Percentiles rank a stretch among this genome's conserved stretches.
Conservation (phyloP, 2,888 invertebrate genomes). For the Frankliniella intonsa region DNA sequence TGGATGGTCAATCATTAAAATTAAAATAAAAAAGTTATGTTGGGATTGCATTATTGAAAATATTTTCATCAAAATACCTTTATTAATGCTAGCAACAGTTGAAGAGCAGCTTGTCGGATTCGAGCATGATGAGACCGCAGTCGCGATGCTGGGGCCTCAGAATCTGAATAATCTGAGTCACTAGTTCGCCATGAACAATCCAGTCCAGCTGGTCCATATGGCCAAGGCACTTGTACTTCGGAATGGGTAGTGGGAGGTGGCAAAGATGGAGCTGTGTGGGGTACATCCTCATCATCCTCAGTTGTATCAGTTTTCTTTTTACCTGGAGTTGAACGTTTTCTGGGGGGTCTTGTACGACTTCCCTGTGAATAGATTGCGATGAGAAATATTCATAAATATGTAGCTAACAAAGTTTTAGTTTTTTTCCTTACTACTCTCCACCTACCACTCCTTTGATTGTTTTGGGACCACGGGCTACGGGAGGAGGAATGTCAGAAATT, state of each 20-base stretch:
- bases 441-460: slow-evolving; percentile 5
- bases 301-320: not conserved
- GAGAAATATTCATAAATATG: not conserved
- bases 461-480: not conserved
- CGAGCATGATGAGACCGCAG: slow-evolving; percentile 43
- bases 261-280: not conserved
- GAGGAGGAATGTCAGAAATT: not conserved
- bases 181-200: slow-evolving; percentile 32
- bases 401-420: no score
- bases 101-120: slow-evolving; percentile 46
- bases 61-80: slow-evolving; percentile 37
- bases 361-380: not conserved
- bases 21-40: not conserved
- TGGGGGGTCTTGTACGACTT: not conserved
- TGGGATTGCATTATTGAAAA: not conserved
- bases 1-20: slow-evolving; percentile 8
- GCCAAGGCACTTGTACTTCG: not conserved
- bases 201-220: not conserved
- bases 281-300: not conserved
- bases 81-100: slow-evolving; percentile 38
- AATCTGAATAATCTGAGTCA: slow-evolving; percentile 40
- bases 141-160: slow-evolving; percentile 37
- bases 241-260: not conserved
- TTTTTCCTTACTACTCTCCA: not conserved
- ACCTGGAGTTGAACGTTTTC: not conserved